Evolutionary conservation across 1,140 invertebrate genomes (phyloP).

Genomic region (Galendromus occidentalis): DNA sequence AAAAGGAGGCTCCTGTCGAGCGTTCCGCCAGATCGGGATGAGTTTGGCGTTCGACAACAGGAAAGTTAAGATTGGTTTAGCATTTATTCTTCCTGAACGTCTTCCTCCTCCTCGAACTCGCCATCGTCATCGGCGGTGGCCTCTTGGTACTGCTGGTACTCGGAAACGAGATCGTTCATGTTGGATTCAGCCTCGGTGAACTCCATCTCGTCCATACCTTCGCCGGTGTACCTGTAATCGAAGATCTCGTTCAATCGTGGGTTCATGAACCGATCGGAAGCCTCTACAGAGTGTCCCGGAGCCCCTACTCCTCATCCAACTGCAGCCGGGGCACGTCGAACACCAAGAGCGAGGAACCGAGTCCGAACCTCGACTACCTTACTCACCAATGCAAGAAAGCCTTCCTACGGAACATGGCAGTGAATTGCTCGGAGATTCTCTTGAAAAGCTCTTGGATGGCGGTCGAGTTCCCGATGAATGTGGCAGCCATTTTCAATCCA

Average conservation of each 20-base stretch:
- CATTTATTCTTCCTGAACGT: slow-evolving; percentile 5
- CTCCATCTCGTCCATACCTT: slow-evolving; percentile 67
- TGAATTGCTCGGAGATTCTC: slow-evolving; percentile 27
- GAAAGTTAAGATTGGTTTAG: not conserved
- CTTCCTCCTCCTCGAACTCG: slow-evolving; percentile 20
- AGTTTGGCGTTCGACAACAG: no score
- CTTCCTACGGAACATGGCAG: slow-evolving; percentile 42
- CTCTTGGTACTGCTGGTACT: slow-evolving; percentile 46
- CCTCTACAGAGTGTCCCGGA: no score
- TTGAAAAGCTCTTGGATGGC: slow-evolving; percentile 31
- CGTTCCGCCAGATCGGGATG: no score
- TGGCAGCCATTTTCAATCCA: slow-evolving; percentile 31
- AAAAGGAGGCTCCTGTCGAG: no score
- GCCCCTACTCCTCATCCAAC: no score
- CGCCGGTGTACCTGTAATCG: slow-evolving; percentile 42
- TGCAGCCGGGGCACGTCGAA: no score
- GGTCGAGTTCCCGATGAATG: slow-evolving; percentile 29
- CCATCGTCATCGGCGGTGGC: slow-evolving; percentile 20
- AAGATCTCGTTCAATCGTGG: slow-evolving; percentile 47
- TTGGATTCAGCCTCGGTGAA: slow-evolving; percentile 49
- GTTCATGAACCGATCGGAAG: no score
- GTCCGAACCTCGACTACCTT: not conserved
- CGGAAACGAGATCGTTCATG: slow-evolving; percentile 61
- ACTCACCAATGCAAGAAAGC: slow-evolving; percentile 59
- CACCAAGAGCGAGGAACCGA: no score